These are phyloP conservation scores for Morpho helenor DNA, from an alignment of 2,888 invertebrate genomes.

Conservation along the genomic window DNA sequence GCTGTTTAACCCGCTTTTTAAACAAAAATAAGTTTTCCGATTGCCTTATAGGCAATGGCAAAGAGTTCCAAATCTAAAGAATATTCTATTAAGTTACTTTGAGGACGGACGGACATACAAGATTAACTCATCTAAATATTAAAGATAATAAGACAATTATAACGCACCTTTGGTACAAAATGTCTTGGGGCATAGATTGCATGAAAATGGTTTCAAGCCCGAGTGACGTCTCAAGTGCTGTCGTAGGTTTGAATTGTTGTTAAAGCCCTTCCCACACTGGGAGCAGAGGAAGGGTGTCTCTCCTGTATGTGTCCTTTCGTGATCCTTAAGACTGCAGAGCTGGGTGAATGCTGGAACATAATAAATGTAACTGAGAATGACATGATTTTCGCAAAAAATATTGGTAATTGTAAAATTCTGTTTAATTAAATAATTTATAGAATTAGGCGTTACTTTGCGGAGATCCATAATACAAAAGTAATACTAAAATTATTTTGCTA, in stretches of 20 bases:
- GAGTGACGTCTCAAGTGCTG: constrained; percentile 79
- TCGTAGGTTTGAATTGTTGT: constrained; percentile 75
- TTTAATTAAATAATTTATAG: no score
- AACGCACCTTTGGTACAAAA: constrained; percentile 79
- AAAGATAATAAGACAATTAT: no score
- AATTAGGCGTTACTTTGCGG: no score
- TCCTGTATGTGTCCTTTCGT: constrained; percentile 73
- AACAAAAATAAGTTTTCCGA: no score
- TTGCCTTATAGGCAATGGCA: no score
- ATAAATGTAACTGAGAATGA: background rate
- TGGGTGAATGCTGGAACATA: constrained; percentile 66
- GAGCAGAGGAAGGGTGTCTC: constrained; percentile 78
- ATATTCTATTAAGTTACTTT: no score
- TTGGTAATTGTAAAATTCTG: background rate
- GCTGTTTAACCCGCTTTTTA: no score
- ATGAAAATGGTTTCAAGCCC: constrained; percentile 73
- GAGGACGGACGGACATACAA: no score
- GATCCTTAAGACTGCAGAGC: constrained; percentile 75
- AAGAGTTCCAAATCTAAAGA: no score
- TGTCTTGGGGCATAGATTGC: constrained; percentile 77
- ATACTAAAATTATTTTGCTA: no score
- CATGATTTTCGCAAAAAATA: background rate
- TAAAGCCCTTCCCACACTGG: constrained; percentile 77
- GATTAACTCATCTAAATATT: no score
- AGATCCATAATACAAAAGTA: no score